Evolutionary conservation across 2,797 vertebrate genomes (phyloP), one percentile per base, ranked within the genome.

Genomic region (Miichthys miiuy): DNA sequence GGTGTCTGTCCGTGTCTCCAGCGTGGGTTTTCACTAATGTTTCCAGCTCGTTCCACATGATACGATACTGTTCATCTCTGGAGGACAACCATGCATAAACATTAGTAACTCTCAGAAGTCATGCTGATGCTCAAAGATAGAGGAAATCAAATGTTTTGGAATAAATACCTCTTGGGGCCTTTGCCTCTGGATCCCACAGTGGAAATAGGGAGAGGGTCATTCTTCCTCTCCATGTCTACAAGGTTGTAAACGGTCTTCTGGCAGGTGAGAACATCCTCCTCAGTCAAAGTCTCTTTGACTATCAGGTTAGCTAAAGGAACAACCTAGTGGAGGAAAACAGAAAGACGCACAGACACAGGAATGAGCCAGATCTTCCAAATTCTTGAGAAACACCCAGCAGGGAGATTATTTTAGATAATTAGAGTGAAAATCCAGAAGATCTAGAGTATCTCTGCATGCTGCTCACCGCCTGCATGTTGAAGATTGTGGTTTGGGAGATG

Each of bases 41-140:
- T 91, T 99, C 98, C 93, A 99, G 85, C 90, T 99, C 98, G n/a
- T 99, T 99, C 98, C 98, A 99, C 98, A 99, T 99, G 12, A 97
- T 98, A 12, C 98, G 96, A 81, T 99, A 99, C 86, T 99, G 98
- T 58, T 99, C 98, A 6, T 99, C 98, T 79, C 98, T 99, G 54
- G 21, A 30, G 44, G 44, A 68, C 7, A 52, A 6, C 20, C 21
- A 17, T 0, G 47, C 12, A 64, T n/a, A 46, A 7, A 48, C 20
- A 25, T 70, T 4, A 55, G 8, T 6, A 10, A 63, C 6, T 18
- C 41, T 16, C 2, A 60, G 25, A 44, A 67, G 63, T 10, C 0
- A 10, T 11, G 14, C 6, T 58, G 9, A n/a, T 52, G 14, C 9
- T 56, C 5, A 13, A 23, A 41, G 4, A 57, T 10, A n/a, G 5